Evolutionary conservation across 1,140 invertebrate species (phyloP).

Genomic region (Conopomorpha cramerella): DNA sequence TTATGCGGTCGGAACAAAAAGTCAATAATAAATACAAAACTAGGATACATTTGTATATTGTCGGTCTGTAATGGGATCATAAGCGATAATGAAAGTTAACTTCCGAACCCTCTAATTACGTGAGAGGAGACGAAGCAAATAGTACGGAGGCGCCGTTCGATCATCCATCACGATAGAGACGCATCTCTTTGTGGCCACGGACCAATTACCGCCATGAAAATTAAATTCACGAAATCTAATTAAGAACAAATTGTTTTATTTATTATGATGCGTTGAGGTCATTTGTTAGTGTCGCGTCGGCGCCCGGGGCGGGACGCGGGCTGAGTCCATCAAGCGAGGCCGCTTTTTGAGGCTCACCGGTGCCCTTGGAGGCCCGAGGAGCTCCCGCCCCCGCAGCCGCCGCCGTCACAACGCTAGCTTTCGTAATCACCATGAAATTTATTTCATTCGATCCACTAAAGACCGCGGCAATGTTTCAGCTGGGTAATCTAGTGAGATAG

Average conservation of each 20-base stretch:
- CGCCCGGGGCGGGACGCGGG: slow-evolving; percentile 36
- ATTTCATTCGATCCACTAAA: neutral
- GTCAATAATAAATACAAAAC: slow-evolving; percentile 17
- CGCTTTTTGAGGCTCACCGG: slow-evolving; percentile 34
- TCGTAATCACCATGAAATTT: too few species aligned
- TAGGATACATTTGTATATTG: slow-evolving; percentile 36
- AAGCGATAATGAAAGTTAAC: slow-evolving; percentile 53
- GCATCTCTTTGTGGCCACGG: slow-evolving; percentile 50
- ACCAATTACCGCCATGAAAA: slow-evolving; percentile 60
- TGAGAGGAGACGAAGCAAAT: slow-evolving; percentile 39
- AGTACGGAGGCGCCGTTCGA: slow-evolving; percentile 48
- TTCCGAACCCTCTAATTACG: slow-evolving; percentile 53
- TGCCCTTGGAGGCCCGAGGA: neutral
- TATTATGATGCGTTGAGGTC: slow-evolving; percentile 56
- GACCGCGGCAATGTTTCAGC: slow-evolving; percentile 16
- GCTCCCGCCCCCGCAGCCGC: neutral
- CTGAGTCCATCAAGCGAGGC: slow-evolving; percentile 16
- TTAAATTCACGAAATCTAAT: slow-evolving; percentile 62
- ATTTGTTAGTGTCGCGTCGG: slow-evolving; percentile 47
- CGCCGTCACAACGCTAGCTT: neutral
- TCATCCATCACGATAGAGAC: slow-evolving; percentile 57
- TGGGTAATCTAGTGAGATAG: slow-evolving; percentile 8
- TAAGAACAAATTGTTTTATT: slow-evolving; percentile 62
- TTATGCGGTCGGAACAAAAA: neutral
- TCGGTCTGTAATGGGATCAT: slow-evolving; percentile 48